phyloP scores from a whole-genome alignment of 2,888 invertebrate species.

The Cremastinae sp. region DNA sequence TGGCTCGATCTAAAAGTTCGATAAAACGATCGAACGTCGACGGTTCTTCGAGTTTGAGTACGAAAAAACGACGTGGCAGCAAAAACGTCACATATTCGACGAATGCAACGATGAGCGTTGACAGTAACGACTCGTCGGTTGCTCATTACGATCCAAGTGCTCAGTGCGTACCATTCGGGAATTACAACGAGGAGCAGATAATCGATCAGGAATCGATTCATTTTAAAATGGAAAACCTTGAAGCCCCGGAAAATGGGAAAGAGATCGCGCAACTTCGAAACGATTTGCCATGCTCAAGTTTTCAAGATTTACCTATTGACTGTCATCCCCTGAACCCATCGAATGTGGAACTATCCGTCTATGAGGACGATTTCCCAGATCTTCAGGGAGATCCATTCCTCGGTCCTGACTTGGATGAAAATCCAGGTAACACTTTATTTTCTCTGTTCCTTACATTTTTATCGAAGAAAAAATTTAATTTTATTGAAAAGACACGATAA shows the following conservation, averaged over 20 bases:
- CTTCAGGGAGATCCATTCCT: slow-evolving; percentile 66
- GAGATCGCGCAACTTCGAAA: not conserved
- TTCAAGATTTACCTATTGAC: slow-evolving; percentile 61
- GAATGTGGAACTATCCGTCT: slow-evolving; percentile 49
- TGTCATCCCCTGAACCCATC: slow-evolving; percentile 65
- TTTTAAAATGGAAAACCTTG: slow-evolving; percentile 41
- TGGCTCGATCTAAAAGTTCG: slow-evolving; percentile 10
- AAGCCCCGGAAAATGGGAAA: slow-evolving; percentile 4
- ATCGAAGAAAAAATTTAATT: too few species aligned
- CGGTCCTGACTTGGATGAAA: slow-evolving; percentile 67
- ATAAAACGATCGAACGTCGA: slow-evolving; percentile 38
- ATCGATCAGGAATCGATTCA: slow-evolving; percentile 16
- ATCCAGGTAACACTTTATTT: slow-evolving; percentile 75
- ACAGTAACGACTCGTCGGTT: slow-evolving; percentile 29
- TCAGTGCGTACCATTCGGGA: slow-evolving; percentile 14
- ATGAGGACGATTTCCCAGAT: slow-evolving; percentile 66
- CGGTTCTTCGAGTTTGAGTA: slow-evolving; percentile 14
- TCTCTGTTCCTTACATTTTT: too few species aligned
- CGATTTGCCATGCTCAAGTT: slow-evolving; percentile 60
- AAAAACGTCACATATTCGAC: slow-evolving; percentile 3
- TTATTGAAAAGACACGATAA: not conserved
- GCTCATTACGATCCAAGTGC: slow-evolving; percentile 34
- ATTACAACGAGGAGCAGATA: slow-evolving; percentile 35
- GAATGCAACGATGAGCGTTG: slow-evolving; percentile 2
- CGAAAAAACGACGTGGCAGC: slow-evolving; percentile 46